Conservation (phyloP, 2,113 vertebrate genomes). For the Cyanoliseus patagonus region DNA sequence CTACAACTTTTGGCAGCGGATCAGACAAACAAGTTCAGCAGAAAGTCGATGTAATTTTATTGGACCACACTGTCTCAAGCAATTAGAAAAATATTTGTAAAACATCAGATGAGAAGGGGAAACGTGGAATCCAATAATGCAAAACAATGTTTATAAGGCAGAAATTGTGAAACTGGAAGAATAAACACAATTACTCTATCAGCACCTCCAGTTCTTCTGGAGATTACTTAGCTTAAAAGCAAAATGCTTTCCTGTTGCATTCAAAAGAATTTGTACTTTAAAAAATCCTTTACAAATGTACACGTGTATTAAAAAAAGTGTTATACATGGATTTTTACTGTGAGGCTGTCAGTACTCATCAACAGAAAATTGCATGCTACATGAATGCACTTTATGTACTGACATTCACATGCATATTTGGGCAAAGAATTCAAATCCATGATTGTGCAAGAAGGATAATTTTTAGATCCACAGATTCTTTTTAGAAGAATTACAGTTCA, state of each 20-base stretch:
- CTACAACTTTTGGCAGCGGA: slow-evolving; percentile 77
- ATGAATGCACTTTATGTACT: not conserved
- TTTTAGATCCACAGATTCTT: slow-evolving; percentile 12
- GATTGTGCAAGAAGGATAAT: not conserved
- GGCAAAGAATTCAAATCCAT: slow-evolving; percentile 47
- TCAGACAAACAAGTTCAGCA: slow-evolving; percentile 79
- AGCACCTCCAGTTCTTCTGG: slow-evolving; percentile 77
- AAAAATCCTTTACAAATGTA: slow-evolving; percentile 1
- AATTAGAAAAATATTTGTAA: slow-evolving; percentile 86
- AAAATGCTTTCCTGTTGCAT: slow-evolving; percentile 6
- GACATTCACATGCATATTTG: slow-evolving; percentile 44
- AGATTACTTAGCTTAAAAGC: slow-evolving; percentile 65
- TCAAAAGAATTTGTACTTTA: not conserved
- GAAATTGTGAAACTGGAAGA: slow-evolving; percentile 76
- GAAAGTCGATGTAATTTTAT: slow-evolving; percentile 80
- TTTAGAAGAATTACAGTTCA: slow-evolving; percentile 15
- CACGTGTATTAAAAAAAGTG: not conserved
- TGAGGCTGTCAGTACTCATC: not conserved
- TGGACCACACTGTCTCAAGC: slow-evolving; percentile 81
- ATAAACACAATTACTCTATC: slow-evolving; percentile 78
- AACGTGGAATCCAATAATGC: slow-evolving; percentile 75
- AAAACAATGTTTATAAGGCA: slow-evolving; percentile 77
- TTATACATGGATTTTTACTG: not conserved
- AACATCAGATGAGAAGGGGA: slow-evolving; percentile 79
- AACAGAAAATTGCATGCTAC: not conserved